Base-by-base conservation (phyloP, 2,888 invertebrate genomes). In the Nomada ferruginata region DNA sequence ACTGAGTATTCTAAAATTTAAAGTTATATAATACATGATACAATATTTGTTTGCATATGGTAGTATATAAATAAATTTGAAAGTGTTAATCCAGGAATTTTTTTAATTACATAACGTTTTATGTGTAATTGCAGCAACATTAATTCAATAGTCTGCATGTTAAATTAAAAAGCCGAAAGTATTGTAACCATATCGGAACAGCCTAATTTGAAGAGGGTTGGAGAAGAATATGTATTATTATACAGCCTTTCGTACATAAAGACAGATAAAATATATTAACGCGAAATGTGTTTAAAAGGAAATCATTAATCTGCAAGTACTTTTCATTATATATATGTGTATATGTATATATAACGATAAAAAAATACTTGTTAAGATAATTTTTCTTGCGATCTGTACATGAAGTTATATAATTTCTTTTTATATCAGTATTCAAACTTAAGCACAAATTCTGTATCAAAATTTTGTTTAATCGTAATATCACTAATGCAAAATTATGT, bases 141-240 rank as follows among this genome's bases (percentile, higher is more conserved):
- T 69, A 66, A 61, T 75, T 68, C 53, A 53, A 70, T 65, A 59
- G 53, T 63, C 57, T 64, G 73, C 53, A 74, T 23, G 59, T 53
- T 55, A 68, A 42, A 55, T 73, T 81, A 63, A 47, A 79, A 79
- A 73, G 63, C 59, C 36, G 53, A 74, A 63, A 68, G 42, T 60
- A 52, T 76, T 66, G 55, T 66, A 76, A 36, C 57, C 81, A 82
- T 82, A 82, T 76, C 59, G 76, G 68, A 82, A 76, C 23, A 82
- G 71, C 68, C 76, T 75, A 76, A 81, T 57, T 76, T 82, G 76
- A 72, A 76, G 68, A 82, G 4, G 47, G 15, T 76, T 82, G 82
- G 76, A 82, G 82, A 83, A 82, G 83, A 78, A 77, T 84, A 76
- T 84, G 7, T 36, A 36, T 79, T 84, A 83, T 84, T 83, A 76